phyloP scores from a whole-genome alignment of 2,888 invertebrate species.

The Phlogophora meticulosa region DNA sequence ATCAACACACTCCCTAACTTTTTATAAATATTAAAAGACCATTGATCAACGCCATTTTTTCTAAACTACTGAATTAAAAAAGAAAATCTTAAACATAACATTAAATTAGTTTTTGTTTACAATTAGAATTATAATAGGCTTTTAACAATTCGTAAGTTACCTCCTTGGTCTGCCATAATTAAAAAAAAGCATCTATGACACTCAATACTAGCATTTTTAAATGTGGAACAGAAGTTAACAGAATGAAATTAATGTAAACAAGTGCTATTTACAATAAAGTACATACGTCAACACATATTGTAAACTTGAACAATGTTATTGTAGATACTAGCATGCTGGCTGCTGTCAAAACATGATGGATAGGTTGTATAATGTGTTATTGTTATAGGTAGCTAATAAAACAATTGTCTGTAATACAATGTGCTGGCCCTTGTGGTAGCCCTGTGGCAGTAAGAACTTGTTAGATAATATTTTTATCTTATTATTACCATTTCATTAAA shows the following conservation, averaged over 20 bases:
- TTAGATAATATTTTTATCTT: not conserved
- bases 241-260: constrained; percentile 23
- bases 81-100: no score
- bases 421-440: not conserved
- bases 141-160: no score
- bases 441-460: not conserved
- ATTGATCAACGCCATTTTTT: no score
- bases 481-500: no score
- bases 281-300: constrained; percentile 34
- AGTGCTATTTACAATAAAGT: constrained; percentile 24
- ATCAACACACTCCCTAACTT: no score
- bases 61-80: no score
- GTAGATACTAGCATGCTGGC: constrained; percentile 32
- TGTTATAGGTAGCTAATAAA: constrained; percentile 31
- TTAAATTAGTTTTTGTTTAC: no score
- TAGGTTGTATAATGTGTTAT: constrained; percentile 32
- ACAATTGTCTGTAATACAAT: constrained; percentile 23
- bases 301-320: constrained; percentile 53
- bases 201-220: no score
- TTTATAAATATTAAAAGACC: no score
- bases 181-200: no score
- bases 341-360: constrained; percentile 52
- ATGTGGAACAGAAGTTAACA: not conserved
- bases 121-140: no score
- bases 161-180: no score